A percentile compares a stretch with the other conserved stretches of the same genome.
phyloP scores from a whole-genome alignment of 2,888 invertebrate species.

The Sinotaia quadrata region DNA sequence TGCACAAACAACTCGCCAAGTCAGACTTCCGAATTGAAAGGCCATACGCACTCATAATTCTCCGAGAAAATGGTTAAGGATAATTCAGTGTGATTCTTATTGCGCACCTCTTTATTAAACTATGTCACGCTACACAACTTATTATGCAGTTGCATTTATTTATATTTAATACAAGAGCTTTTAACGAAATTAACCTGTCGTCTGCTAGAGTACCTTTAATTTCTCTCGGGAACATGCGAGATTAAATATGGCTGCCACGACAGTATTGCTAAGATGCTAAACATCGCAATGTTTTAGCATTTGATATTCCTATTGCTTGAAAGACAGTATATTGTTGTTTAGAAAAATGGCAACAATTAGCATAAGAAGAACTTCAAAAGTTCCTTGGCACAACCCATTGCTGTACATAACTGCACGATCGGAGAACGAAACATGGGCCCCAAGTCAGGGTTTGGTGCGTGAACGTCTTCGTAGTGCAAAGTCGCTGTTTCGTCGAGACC shows the following conservation, averaged over 20 bases:
- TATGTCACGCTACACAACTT: no score
- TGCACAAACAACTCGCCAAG: no score
- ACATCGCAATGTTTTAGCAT: background rate
- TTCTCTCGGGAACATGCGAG: background rate
- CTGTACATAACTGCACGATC: constrained; percentile 9
- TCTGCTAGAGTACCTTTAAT: no score
- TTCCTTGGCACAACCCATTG: constrained; percentile 12
- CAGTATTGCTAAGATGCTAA: no score
- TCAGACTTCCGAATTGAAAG: no score
- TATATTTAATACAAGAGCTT: no score
- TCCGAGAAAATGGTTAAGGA: no score
- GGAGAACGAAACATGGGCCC: constrained; percentile 6
- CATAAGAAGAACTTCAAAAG: background rate
- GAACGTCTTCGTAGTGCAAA: constrained; percentile 41
- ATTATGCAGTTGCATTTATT: no score
- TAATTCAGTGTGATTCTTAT: no score
- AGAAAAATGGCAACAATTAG: background rate
- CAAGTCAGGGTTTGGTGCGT: constrained; percentile 37
- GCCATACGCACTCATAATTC: no score
- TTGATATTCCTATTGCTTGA: background rate
- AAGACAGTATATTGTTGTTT: background rate
- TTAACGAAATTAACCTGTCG: no score
- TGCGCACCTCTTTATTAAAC: no score
- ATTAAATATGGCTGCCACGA: constrained; percentile 16
- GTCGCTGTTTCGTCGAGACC: constrained; percentile 83